Evolutionary conservation across 2,113 vertebrate genomes (phyloP), one percentile per base, ranked within the genome.

Genomic region (Trochalopteron elliotii): DNA sequence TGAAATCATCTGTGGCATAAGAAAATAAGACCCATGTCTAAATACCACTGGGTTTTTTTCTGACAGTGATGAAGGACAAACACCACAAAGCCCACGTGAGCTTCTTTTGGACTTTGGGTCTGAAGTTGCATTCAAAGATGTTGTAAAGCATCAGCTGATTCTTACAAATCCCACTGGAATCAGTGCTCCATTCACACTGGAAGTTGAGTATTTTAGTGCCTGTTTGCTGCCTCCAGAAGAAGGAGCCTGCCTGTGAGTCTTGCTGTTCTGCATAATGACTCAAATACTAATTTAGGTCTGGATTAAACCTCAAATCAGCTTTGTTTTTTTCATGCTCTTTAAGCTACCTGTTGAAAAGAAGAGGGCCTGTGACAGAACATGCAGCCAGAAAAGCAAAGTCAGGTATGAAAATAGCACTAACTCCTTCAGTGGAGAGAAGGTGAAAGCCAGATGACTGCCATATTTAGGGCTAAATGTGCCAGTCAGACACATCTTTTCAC

Each of bases 161-260:
- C 98, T 99, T 55, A 99, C 97, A 89, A 99, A 99, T 61, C 95
- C 87, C 50, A 98, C 98, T 4, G 98, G 98, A 5, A 98, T 99
- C 61, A 71, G 97, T 12, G 98, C 98, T 27, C 82, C 96, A 8
- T 99, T 99, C 93, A 88, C 72, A n/a, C 39, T 99, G 40, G 93
- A 97, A 65, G 98, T 97, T 7, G 98, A 98, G 24, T 98, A 98
- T 96, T 99, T 99, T 27, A 98, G 89, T 65, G 98, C 94, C 61
- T 83, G 35, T 35, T 71, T 83, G 23, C 64, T 65, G 19, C 31
- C 64, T 37, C 67, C 95, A 77, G 70, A 92, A 10, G 53, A 84
- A 75, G 47, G 37, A 64, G 14, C 14, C 24, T 83, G 49, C 55
- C 47, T 0, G 98, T 98, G 71, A 97, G 97, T 97, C 77, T 39